These are phyloP conservation scores for Carlito syrichta DNA, from an alignment of 2,113 vertebrate genomes.

Conservation along the genomic window DNA sequence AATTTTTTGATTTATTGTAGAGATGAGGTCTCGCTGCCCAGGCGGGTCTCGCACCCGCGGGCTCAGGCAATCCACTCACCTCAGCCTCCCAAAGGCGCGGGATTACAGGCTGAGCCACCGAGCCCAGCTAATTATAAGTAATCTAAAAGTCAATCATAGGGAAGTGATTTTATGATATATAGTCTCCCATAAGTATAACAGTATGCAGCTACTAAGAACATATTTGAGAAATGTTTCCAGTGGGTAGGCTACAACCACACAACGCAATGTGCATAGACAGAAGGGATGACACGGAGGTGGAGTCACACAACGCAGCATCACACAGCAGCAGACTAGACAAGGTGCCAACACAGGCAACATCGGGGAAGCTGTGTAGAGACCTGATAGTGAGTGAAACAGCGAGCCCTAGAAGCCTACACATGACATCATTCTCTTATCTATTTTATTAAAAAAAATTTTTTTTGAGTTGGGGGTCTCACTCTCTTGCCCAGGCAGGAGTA, in stretches of 20 bases:
- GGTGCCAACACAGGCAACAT: accelerated
- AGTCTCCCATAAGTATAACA: background rate
- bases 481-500: too few species aligned
- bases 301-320: accelerated
- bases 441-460: too few species aligned
- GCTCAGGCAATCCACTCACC: too few species aligned
- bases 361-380: background rate
- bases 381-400: background rate
- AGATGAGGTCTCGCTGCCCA: too few species aligned
- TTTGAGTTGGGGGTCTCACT: too few species aligned
- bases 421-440: background rate
- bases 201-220: background rate
- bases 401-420: background rate
- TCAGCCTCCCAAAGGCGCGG: too few species aligned
- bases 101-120: too few species aligned
- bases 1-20: too few species aligned
- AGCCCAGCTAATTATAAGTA: background rate
- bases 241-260: background rate
- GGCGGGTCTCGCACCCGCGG: too few species aligned
- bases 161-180: background rate
- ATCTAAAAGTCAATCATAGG: background rate
- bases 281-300: background rate
- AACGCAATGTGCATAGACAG: background rate
- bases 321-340: accelerated
- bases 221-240: background rate